Evolutionary conservation across 2,797 vertebrate genomes (phyloP).

Genomic region (Chiroxiphia lanceolata): DNA sequence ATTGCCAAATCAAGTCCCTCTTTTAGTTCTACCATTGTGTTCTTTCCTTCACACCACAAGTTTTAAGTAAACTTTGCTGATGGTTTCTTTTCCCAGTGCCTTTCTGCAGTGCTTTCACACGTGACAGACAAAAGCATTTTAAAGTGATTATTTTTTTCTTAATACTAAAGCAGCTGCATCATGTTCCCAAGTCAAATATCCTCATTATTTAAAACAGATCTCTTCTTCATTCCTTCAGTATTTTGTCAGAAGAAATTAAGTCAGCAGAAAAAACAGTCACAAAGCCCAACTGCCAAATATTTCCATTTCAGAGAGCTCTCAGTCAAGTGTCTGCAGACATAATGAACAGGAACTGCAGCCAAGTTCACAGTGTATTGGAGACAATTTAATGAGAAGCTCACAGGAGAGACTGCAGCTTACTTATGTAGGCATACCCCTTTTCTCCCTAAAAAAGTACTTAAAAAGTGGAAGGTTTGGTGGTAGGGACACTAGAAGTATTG

Average conservation of each 20-base stretch:
- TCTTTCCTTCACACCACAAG: background rate
- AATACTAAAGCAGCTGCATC: background rate
- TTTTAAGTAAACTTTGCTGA: background rate
- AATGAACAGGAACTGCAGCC: background rate
- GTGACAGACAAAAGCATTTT: background rate
- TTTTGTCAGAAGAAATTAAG: conserved; percentile 31
- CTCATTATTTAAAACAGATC: conserved; percentile 38
- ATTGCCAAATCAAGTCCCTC: background rate
- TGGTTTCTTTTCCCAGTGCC: background rate
- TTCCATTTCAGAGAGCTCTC: conserved; percentile 11
- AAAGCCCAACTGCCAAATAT: background rate
- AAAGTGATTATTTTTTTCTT: background rate
- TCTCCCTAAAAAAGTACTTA: background rate
- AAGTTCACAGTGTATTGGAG: background rate
- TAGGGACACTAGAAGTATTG: background rate
- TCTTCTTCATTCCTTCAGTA: background rate
- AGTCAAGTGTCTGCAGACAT: background rate
- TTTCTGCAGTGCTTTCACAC: background rate
- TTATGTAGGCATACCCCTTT: background rate
- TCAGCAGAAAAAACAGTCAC: conserved; percentile 2
- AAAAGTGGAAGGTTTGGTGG: background rate
- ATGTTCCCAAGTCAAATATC: background rate
- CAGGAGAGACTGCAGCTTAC: background rate
- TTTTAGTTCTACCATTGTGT: background rate
- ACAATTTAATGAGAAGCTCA: background rate